Percentiles rank a stretch among this genome's conserved stretches.
Evolutionary conservation across 2,797 vertebrate species (phyloP).

Genomic region (Darevskia mixta): DNA sequence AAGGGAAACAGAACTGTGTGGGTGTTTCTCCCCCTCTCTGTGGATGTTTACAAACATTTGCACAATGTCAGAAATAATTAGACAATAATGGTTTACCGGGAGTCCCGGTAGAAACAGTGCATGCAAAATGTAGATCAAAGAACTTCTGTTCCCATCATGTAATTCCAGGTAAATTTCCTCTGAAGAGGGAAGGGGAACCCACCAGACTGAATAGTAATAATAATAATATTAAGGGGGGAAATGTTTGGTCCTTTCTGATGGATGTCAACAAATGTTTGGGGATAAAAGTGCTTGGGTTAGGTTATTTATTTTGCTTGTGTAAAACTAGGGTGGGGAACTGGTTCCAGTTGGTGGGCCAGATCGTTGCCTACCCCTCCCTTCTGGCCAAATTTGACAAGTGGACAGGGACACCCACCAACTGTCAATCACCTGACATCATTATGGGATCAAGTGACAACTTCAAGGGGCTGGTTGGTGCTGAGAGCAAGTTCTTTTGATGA

Average conservation of each 20-base stretch:
- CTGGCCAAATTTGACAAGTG: too few species aligned
- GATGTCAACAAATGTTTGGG: background rate
- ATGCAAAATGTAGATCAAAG: constrained; percentile 76
- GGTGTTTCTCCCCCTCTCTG: constrained; percentile 63
- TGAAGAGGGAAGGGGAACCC: constrained; percentile 59
- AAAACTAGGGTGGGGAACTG: background rate
- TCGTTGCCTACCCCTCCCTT: too few species aligned
- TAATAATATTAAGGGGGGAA: constrained; percentile 4
- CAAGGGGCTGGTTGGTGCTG: too few species aligned
- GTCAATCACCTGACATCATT: too few species aligned
- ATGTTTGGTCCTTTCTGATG: background rate
- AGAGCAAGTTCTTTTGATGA: too few species aligned
- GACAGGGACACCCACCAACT: too few species aligned
- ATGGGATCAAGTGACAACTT: too few species aligned
- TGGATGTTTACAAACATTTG: constrained; percentile 80
- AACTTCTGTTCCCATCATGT: constrained; percentile 59
- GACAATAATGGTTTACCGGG: constrained; percentile 70
- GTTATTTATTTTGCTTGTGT: background rate
- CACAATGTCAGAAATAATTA: constrained; percentile 81
- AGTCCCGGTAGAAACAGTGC: constrained; percentile 58
- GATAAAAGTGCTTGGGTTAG: background rate
- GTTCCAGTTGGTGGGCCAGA: too few species aligned
- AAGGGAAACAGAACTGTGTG: constrained; percentile 61
- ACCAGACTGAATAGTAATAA: constrained; percentile 42
- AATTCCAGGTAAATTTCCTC: constrained; percentile 55